Base-by-base conservation (phyloP, 2,113 vertebrate genomes). In the Eleginops maclovinus region DNA sequence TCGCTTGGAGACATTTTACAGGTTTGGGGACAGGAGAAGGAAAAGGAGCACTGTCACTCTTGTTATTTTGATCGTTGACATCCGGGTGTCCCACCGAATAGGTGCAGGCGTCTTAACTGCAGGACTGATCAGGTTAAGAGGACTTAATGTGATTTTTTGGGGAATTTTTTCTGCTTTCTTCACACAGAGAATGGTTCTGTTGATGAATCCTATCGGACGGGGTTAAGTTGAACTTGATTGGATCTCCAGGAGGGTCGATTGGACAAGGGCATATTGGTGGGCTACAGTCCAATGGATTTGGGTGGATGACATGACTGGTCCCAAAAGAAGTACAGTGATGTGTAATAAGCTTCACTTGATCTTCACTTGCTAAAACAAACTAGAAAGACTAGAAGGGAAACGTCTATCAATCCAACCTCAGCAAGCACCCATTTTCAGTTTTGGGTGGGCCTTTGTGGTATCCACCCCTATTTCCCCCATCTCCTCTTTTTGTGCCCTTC, bases 221-320 rank as follows among this genome's bases (percentile, higher is more conserved):
- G 70, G 63, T 71, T 66, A 71, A 82, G 53, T 63, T 22, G 62
- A 91, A 93, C 86, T 92, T 89, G 22, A 22, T 8, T 15, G 55
- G 80, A 78, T 65, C 62, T 79, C 46, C 21, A 31, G 56, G 56
- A 64, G 41, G 46, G 19, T 17, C 36, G 62, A 47, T 64, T 2
- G 13, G 61, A 75, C 31, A 16, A 17, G 69, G 22, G 14, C 40
- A 64, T 51, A 21, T 28, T 0, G 3, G 22, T 49, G 61, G 61
- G 43, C 28, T 41, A 28, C 50, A 16, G 15, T 43, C 53, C 56
- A 6, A 12, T 65, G 50, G 24, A 19, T 70, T 81, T n/a, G 22
- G 51, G 50, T 60, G 67, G 73, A 83, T 71, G 64, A 75, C 49
- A 89, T 89, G 85, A 71, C 75, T 75, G 44, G 55, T 72, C 67